Evolutionary conservation across 2,113 vertebrate genomes (phyloP).

Genomic region (Gymnarchus niloticus): DNA sequence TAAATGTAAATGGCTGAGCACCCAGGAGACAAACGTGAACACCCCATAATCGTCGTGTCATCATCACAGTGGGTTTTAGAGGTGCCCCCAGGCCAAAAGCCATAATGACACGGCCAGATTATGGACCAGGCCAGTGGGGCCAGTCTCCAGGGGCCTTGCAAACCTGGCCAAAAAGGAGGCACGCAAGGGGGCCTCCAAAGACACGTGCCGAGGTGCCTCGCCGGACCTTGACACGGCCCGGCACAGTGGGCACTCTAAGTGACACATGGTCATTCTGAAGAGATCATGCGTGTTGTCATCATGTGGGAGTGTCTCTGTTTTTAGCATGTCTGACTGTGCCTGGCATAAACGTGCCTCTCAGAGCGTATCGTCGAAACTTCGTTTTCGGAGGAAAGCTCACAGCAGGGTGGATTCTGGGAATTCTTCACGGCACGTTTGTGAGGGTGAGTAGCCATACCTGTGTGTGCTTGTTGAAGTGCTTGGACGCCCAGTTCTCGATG

Average conservation of each 20-base stretch:
- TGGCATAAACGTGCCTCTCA: neutral
- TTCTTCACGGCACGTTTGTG: neutral
- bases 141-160: no score
- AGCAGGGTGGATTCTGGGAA: neutral
- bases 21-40: neutral
- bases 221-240: no score
- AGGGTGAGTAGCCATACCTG: slow-evolving; percentile 49
- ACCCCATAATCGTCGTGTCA: neutral
- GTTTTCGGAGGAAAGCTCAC: neutral
- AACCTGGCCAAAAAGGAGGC: no score
- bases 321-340: neutral
- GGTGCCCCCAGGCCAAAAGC: neutral
- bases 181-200: no score
- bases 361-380: neutral
- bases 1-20: no score
- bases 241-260: neutral
- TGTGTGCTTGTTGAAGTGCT: slow-evolving; percentile 94
- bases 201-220: no score
- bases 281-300: neutral
- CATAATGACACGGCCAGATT: neutral
- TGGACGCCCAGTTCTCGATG: slow-evolving; percentile 98
- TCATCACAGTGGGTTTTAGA: neutral
- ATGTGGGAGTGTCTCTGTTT: neutral
- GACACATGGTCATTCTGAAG: neutral
- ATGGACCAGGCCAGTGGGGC: no score